Evolutionary conservation across 2,113 vertebrate species (phyloP), one percentile per base, ranked within the genome.

Genomic region (Acrocephalus arundinaceus): DNA sequence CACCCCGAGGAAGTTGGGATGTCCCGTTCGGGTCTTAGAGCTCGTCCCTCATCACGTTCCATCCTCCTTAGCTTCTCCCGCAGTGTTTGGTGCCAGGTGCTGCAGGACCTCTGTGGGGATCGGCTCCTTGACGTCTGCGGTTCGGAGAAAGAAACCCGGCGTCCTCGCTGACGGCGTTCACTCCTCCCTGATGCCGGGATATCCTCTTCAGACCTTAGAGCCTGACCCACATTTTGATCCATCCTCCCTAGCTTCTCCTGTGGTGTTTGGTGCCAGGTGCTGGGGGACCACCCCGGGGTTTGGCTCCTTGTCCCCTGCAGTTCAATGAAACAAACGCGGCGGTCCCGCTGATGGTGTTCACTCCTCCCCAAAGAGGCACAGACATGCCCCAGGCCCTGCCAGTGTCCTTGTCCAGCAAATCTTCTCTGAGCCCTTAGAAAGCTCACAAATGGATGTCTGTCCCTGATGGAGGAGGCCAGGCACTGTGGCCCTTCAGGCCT

Each of bases 321-420:
- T 28, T 43, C 9, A 15, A 5, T 9, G 22, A 24, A 66, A 41
- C 21, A 66, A 54, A 46, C 5, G 18, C 0, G 0, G 37, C 0
- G 1, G 17, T 28, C 15, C 15, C 2, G 0, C 25, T 28, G 15
- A 33, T 1, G 21, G 22, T 41, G 39, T 17, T 65, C 24, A 7
- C 52, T 82, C 51, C 75, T 70, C 19, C 23, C 22, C 3, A 52
- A 30, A 43, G 62, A 28, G 41, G 16, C 14, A 15, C 17, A 65
- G 79, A 83, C 57, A 54, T 35, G 20, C 49, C 61, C 67, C 10
- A 16, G 25, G 28, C 51, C 28, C 37, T 31, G 33, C 27, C 58
- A 70, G 49, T 17, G 63, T 77, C 35, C 41, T 62, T 71, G 63
- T 63, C 57, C 33, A 43, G 43, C 27, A 70, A 71, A 51, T 43